A percentile compares a stretch with the other conserved stretches of the same genome.
phyloP scores from a whole-genome alignment of 2,888 invertebrate species.

The Entomobrya multifasciata region DNA sequence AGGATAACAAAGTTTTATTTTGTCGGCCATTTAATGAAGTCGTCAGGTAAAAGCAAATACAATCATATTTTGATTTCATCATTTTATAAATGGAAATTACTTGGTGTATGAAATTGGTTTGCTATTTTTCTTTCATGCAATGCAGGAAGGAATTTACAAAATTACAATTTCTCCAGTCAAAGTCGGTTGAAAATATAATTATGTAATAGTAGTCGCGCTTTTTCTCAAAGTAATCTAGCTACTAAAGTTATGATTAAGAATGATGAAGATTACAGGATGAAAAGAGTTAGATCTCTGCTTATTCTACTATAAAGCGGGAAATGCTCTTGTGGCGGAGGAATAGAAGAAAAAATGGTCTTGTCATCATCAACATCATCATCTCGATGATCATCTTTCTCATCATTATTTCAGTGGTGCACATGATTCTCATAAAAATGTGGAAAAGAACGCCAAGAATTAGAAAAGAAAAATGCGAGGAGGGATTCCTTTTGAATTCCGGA shows the following conservation, averaged over 20 bases:
- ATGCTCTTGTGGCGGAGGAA: neutral
- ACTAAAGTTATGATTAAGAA: conserved; percentile 5
- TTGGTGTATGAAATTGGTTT: too few relatives aligned
- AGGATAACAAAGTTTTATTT: too few relatives aligned
- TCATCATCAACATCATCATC: conserved; percentile 46
- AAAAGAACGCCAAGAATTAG: conserved; percentile 57
- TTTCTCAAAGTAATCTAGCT: conserved; percentile 8
- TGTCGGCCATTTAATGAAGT: too few relatives aligned
- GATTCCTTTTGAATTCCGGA: conserved; percentile 55
- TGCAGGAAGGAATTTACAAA: neutral
- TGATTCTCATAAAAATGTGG: conserved; percentile 58
- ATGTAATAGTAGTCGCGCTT: neutral
- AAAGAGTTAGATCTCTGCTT: neutral
- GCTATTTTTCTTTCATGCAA: too few relatives aligned
- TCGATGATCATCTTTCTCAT: conserved; percentile 31
- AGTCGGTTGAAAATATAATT: neutral
- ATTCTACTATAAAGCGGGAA: too few relatives aligned
- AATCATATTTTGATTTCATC: too few relatives aligned
- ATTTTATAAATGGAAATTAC: too few relatives aligned
- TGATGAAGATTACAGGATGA: neutral
- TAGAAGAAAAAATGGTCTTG: conserved; percentile 39
- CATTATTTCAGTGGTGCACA: conserved; percentile 30
- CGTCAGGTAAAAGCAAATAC: too few relatives aligned
- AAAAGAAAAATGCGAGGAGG: conserved; percentile 46
- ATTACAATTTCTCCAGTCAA: conserved; percentile 12